Base-by-base conservation (phyloP, 2,888 invertebrate species). In the Pediacus dermestoides region DNA sequence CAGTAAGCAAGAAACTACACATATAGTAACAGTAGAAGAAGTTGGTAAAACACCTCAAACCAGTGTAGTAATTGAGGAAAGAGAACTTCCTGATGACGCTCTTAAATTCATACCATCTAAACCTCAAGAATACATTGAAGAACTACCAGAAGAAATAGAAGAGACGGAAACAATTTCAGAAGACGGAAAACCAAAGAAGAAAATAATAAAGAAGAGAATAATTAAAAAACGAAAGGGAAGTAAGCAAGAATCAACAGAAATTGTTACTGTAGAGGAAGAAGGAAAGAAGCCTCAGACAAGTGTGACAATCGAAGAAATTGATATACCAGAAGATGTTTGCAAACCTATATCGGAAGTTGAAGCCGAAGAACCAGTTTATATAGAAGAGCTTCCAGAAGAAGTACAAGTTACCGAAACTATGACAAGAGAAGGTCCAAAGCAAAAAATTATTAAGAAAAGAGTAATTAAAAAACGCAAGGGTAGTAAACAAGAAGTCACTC, bases 1-100 rank as follows among this genome's bases (percentile, higher is more conserved):
- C 8, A 45, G 47, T 34, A 58, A 61, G 39, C 48, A 71, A 34
- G 63, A 63, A 60, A 52, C 46, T 53, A 73, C 73, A 52, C 68
- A 74, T 68, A 71, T 73, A 51, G 59, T 64, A n/a, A 68, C 63
- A 1, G 60, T 68, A 22, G 70, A 72, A 49, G 72, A 70, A 53
- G 71, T 71, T 35, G 70, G 68, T 12, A 60, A 65, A 37, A 59
- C 69, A 34, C 74, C 74, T 0, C 55, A 68, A 23, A 66, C 55
- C 36, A 50, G 66, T 30, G 60, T 68, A 11, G 58, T 54, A 10
- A 60, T 63, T 63, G 67, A 28, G 60, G 66, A 9, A 53, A 46
- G 55, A 33, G 58, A 62, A 42, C 44, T 57, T 10, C 55, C 58
- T 25, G 46, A 44, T 32, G 42, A 51, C 31, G 22, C 31, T 28